Evolutionary conservation across 2,113 vertebrate species (phyloP), one percentile per base, ranked within the genome.

Genomic region (Ammodramus savannarum): DNA sequence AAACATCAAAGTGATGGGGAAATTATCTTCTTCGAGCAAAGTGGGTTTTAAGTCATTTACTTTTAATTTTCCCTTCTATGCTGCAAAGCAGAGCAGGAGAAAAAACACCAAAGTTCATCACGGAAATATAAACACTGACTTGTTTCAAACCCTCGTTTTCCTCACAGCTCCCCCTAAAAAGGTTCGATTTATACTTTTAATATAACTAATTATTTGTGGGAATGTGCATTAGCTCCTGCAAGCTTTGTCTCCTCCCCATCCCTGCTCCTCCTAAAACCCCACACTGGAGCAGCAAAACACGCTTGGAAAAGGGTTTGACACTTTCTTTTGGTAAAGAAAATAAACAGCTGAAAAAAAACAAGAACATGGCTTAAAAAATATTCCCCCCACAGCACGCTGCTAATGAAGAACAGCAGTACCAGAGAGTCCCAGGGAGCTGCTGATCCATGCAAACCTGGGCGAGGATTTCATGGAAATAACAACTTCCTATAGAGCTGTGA

Each of bases 21-120:
- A 93, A 67, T 84, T 78, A 87, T 87, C 78, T 81, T 52, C 90
- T 79, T 1, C 44, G n/a, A 93, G 78, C 89, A 94, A 94, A 89
- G 58, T 2, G 31, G 55, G 5, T 2, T 96, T 87, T 67, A 63
- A 91, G 15, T 9, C 0, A 3, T 87, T 94, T 67, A 14, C 39
- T 94, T 92, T 54, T 39, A 8, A 4, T 59, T 82, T 94, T 20
- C 21, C n/a, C 8, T 52, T 67, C 75, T 48, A 11, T 26, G 39
- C 77, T 4, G 48, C 38, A 67, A 91, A 85, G 36, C 31, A 1
- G 2, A 25, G 68, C 6, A 8, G 36, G 23, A 36, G 46, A 2
- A 7, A n/a, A 22, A 71, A n/a, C 38, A 13, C 2, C 5, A 0
- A 76, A 90, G 79, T 84, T 76, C 75, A 69, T 32, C n/a, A 2